Percentiles rank a stretch among this genome's conserved stretches.
Conservation (phyloP, 2,888 invertebrate genomes). For the Callyntrura guangdongensis region DNA sequence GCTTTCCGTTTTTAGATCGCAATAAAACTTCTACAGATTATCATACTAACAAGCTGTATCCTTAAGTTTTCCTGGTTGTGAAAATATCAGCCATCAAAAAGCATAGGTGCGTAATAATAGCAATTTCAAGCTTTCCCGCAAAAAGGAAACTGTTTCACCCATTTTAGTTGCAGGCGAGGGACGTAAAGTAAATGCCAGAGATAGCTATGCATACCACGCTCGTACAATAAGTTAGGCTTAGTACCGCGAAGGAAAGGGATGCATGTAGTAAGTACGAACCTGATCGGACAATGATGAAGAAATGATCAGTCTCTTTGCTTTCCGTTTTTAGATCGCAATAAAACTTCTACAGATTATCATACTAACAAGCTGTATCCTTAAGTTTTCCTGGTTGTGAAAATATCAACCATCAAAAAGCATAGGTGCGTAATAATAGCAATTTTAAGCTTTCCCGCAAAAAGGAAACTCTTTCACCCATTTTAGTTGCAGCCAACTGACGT, state of each 20-base stretch:
- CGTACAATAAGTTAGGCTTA: conserved; percentile 16
- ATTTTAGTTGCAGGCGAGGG: conserved; percentile 8
- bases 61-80: neutral
- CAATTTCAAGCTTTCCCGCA: conserved; percentile 9
- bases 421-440: neutral
- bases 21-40: conserved; percentile 52
- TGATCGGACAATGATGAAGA: conserved; percentile 80
- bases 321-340: conserved; percentile 14
- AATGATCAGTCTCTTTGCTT: conserved; percentile 59
- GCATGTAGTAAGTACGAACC: conserved; percentile 68
- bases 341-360: conserved; percentile 53
- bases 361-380: conserved; percentile 20
- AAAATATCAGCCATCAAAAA: conserved; percentile 1
- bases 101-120: neutral
- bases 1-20: conserved; percentile 12
- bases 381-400: neutral
- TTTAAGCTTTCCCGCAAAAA: neutral
- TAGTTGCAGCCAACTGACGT: conserved; percentile 18
- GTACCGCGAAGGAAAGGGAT: neutral
- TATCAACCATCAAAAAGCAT: conserved; percentile 1
- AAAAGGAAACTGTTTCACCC: neutral
- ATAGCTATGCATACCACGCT: conserved; percentile 9
- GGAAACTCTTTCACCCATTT: neutral
- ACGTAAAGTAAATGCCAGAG: conserved; percentile 12
- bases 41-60: conserved; percentile 39